These are phyloP conservation scores for Hylaeus volcanicus DNA, from an alignment of 1,140 invertebrate species.

Conservation along the genomic window DNA sequence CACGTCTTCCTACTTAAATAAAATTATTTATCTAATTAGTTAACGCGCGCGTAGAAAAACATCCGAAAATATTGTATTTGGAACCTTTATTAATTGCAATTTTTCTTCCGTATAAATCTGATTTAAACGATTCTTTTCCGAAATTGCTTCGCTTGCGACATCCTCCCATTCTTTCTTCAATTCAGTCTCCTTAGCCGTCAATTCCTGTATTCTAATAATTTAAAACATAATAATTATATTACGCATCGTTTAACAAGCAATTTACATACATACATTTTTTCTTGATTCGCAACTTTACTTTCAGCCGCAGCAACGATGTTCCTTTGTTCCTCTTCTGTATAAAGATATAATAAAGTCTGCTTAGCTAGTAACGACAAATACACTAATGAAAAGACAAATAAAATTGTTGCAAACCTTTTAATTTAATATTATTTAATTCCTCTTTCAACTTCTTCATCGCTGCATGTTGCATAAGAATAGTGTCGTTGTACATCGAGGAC, in stretches of 20 bases:
- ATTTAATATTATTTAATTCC: slow-evolving; percentile 3
- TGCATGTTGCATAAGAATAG: slow-evolving; percentile 33
- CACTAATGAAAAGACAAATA: neutral
- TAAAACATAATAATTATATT: neutral
- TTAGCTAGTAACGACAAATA: neutral
- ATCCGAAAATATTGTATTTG: neutral
- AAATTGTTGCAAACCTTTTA: slow-evolving; percentile 10
- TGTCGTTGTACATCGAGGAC: slow-evolving; percentile 28
- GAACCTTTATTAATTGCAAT: slow-evolving; percentile 40
- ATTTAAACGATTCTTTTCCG: slow-evolving; percentile 47
- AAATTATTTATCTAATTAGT: slow-evolving; percentile 24
- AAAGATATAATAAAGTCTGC: slow-evolving; percentile 3
- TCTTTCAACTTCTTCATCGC: slow-evolving; percentile 31
- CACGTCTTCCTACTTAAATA: slow-evolving; percentile 8
- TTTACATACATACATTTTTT: slow-evolving; percentile 44
- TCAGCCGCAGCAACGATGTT: slow-evolving; percentile 6
- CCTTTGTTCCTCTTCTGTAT: slow-evolving; percentile 20
- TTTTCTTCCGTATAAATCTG: slow-evolving; percentile 39
- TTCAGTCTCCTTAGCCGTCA: neutral
- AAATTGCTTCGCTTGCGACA: neutral
- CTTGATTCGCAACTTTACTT: slow-evolving; percentile 31
- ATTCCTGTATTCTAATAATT: slow-evolving; percentile 47
- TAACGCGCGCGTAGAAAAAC: neutral
- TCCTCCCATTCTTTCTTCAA: slow-evolving; percentile 44
- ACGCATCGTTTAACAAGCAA: neutral